Conservation (phyloP, 2,797 vertebrate genomes). For the Acridotheres tristis region DNA sequence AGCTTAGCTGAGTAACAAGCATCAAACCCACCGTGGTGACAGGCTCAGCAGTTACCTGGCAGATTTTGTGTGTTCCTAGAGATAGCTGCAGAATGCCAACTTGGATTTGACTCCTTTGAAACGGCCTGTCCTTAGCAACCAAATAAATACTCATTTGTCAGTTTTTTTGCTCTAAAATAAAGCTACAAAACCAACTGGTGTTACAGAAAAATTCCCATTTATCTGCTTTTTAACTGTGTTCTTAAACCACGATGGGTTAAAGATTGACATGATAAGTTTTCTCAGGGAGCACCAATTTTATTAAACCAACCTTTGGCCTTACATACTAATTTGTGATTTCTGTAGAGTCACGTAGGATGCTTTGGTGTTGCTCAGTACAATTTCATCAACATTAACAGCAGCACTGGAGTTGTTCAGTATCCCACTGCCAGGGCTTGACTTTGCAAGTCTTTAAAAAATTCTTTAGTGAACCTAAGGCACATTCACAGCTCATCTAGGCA, state of each 20-base stretch:
- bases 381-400: not conserved
- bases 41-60: not conserved
- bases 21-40: not conserved
- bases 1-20: not conserved
- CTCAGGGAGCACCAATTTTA: constrained; percentile 2
- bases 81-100: not conserved
- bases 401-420: not conserved
- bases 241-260: not conserved
- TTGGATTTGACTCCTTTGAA: not conserved
- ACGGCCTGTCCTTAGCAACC: not conserved
- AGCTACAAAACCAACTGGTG: rapidly evolving
- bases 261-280: not conserved
- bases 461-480: not conserved
- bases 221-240: not conserved
- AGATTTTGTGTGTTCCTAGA: not conserved
- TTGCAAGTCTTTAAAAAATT: not conserved
- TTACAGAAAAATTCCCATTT: not conserved
- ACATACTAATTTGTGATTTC: not conserved
- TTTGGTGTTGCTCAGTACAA: not conserved
- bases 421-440: not conserved
- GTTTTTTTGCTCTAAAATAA: not conserved
- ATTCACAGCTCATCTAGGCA: not conserved
- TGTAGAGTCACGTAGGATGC: not conserved
- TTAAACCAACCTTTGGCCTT: not conserved
- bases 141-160: not conserved